phyloP scores from a whole-genome alignment of 2,888 invertebrate genomes.

The Oligia latruncula region DNA sequence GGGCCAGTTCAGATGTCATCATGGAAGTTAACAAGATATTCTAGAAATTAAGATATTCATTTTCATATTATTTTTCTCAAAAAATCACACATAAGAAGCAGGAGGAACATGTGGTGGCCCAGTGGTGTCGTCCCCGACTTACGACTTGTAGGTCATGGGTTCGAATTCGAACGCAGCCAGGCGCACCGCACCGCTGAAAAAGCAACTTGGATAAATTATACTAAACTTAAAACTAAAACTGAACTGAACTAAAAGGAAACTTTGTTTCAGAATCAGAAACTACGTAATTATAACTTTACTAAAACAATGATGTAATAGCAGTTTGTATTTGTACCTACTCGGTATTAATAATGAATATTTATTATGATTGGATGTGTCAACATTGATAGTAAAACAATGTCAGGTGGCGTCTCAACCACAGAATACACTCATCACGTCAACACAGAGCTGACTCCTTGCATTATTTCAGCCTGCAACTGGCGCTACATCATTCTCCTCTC shows the following conservation, averaged over 20 bases:
- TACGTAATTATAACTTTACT: not conserved
- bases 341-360: slow-evolving; percentile 14
- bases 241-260: too few species aligned
- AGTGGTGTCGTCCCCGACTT: too few species aligned
- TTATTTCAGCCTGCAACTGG: not conserved
- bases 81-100: too few species aligned
- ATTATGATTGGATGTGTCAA: slow-evolving; percentile 49
- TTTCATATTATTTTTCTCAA: too few species aligned
- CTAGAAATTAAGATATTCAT: too few species aligned
- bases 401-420: slow-evolving; percentile 11
- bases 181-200: too few species aligned
- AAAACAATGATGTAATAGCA: slow-evolving; percentile 31
- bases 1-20: not conserved
- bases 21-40: not conserved
- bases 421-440: slow-evolving; percentile 7
- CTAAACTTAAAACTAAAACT: too few species aligned
- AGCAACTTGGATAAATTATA: too few species aligned
- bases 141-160: too few species aligned
- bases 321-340: not conserved
- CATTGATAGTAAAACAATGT: slow-evolving; percentile 11
- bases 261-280: not conserved
- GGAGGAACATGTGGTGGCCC: too few species aligned
- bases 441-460: not conserved
- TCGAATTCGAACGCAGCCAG: too few species aligned
- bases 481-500: not conserved